Evolutionary conservation across 2,797 vertebrate genomes (phyloP), one percentile per base, ranked within the genome.

Genomic region (Acanthornis magna): DNA sequence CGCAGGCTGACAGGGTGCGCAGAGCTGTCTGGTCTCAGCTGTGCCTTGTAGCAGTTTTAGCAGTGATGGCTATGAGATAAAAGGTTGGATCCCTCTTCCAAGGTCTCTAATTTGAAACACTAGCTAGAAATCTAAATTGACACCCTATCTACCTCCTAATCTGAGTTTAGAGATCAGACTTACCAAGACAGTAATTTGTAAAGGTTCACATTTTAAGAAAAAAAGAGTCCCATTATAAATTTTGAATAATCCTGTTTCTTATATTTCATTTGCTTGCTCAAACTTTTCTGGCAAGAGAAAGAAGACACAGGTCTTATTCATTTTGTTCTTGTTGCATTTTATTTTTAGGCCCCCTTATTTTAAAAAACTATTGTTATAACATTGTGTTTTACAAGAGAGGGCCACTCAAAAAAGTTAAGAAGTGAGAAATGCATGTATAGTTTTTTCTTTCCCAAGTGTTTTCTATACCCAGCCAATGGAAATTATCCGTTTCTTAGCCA

Each of bases 1-100:
- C n/a, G 43, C 5, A 4, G 26, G 5, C 10, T 10, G 4, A 22
- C 38, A 25, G 29, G 26, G 4, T 3, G 3, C 2, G 0, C 19
- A 2, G 30, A 23, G 23, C 48, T 34, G 27, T 50, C 38, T 72
- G 19, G 8, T 72, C 43, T 75, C 55, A 65, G 12, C 30, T 70
- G 20, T 55, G 16, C 18, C 16, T 43, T 30, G 1, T 14, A 27
- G 42, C 9, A 58, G 29, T 72, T 91, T 88, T 42, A 36, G 25
- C n/a, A 47, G 19, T 25, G 16, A 54, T 55, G n/a, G 21, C n/a
- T 62, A 8, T 16, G 15, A 68, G 26, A 19, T 55, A 55, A 16
- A 22, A 57, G 18, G 10, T 26, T 65, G 34, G 8, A 38, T 53
- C 11, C 57, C 18, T 81, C 23, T 75, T 93, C 27, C 16, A 26